Evolutionary conservation across 2,888 invertebrate species (phyloP).

Genomic region (Gasteruption jaculator): DNA sequence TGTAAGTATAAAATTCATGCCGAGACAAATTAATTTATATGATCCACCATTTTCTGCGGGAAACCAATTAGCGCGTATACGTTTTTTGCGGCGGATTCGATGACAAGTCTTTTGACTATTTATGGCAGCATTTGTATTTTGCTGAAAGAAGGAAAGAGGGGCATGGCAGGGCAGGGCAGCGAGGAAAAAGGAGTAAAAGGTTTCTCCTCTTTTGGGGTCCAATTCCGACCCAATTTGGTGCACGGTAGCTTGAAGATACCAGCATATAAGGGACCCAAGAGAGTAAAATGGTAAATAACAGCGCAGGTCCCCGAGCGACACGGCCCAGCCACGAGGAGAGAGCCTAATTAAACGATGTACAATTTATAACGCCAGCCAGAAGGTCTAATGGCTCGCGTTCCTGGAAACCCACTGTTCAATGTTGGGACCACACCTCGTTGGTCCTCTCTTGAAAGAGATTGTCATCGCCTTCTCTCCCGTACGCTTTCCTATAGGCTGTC

Average conservation of each 20-base stretch:
- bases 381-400: constrained; percentile 52
- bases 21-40: too few relatives aligned
- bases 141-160: too few relatives aligned
- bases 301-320: constrained; percentile 24
- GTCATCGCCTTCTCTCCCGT: constrained; percentile 38
- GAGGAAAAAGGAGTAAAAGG: too few relatives aligned
- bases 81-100: too few relatives aligned
- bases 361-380: constrained; percentile 51
- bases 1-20: too few relatives aligned
- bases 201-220: constrained; percentile 22
- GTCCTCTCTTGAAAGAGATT: constrained; percentile 38
- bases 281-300: constrained; percentile 43
- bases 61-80: too few relatives aligned
- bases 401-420: constrained; percentile 46
- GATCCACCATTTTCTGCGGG: too few relatives aligned
- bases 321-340: constrained; percentile 28
- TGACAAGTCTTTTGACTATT: too few relatives aligned
- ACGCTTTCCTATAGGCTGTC: too few relatives aligned
- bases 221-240: constrained; percentile 44
- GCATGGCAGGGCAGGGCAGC: constrained; percentile 3
- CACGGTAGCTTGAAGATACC: constrained; percentile 38
- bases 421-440: constrained; percentile 50
- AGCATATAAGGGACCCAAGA: constrained; percentile 25
- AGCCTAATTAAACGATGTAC: constrained; percentile 53
- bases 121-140: too few relatives aligned